A percentile compares a stretch with the other conserved stretches of the same genome.
Evolutionary conservation across 2,113 vertebrate species (phyloP).

Genomic region (Hylia prasina): DNA sequence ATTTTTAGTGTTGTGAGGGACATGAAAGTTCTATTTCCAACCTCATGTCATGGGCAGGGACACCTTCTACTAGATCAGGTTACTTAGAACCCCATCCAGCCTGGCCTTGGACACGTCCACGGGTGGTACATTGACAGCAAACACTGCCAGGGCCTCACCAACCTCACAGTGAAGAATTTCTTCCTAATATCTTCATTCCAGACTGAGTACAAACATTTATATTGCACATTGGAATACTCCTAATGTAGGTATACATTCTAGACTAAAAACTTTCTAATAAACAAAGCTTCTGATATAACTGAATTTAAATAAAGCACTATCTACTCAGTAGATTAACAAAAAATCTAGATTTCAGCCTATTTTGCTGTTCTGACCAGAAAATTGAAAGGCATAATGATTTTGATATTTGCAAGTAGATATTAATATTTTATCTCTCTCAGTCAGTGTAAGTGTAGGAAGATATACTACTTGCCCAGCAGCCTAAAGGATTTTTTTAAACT

Average conservation of each 20-base stretch:
- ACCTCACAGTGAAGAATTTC: background rate
- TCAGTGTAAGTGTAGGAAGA: background rate
- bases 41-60: no score
- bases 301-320: background rate
- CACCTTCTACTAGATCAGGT: background rate
- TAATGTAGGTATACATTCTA: background rate
- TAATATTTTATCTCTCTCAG: background rate
- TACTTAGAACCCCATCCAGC: background rate
- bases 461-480: background rate
- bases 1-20: background rate
- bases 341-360: background rate
- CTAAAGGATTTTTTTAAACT: background rate
- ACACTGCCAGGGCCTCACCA: background rate
- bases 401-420: background rate
- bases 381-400: background rate
- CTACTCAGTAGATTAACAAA: background rate
- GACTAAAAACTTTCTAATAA: background rate
- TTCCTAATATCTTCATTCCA: background rate
- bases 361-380: background rate
- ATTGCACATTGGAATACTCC: background rate
- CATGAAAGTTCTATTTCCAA: background rate
- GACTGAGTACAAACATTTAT: background rate
- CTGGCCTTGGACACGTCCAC: background rate
- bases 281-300: fast-evolving
- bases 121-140: background rate